Conservation (phyloP, 2,888 invertebrate genomes). For the Peribatodes rhomboidaria region DNA sequence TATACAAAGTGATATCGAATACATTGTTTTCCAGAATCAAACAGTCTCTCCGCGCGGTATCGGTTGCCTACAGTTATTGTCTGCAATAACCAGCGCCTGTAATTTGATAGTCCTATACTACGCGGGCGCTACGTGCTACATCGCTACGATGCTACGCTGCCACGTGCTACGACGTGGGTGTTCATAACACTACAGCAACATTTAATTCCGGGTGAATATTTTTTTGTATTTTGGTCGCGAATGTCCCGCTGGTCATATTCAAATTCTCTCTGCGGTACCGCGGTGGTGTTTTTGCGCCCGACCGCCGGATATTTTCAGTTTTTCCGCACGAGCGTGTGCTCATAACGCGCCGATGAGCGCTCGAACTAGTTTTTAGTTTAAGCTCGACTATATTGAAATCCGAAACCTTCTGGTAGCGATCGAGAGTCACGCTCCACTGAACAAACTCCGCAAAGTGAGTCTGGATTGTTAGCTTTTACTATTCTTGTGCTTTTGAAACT, state of each 20-base stretch:
- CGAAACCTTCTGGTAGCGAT: constrained; percentile 9
- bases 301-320: constrained; percentile 24
- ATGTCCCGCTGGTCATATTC: constrained; percentile 17
- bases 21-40: constrained; percentile 18
- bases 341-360: constrained; percentile 7
- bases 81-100: constrained; percentile 14
- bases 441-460: constrained; percentile 10
- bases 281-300: constrained; percentile 22
- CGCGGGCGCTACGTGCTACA: constrained; percentile 14
- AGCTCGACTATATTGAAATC: constrained; percentile 16
- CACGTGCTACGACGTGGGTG: constrained; percentile 21
- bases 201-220: constrained; percentile 14
- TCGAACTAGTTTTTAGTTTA: constrained; percentile 15
- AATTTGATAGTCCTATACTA: constrained; percentile 18
- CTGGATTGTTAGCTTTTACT: constrained; percentile 8
- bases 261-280: constrained; percentile 23
- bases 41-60: constrained; percentile 10
- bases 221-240: constrained; percentile 10
- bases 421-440: constrained; percentile 10
- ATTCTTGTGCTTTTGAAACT: constrained; percentile 8
- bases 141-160: neutral
- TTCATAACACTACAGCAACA: constrained; percentile 1
- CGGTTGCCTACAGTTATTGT: constrained; percentile 16
- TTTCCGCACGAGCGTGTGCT: constrained; percentile 22
- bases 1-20: constrained; percentile 26